These are phyloP conservation scores for Mnemiopsis leidyi DNA, from an alignment of 37 sponge, comb jelly and placozoan species.

Conservation along the genomic window DNA sequence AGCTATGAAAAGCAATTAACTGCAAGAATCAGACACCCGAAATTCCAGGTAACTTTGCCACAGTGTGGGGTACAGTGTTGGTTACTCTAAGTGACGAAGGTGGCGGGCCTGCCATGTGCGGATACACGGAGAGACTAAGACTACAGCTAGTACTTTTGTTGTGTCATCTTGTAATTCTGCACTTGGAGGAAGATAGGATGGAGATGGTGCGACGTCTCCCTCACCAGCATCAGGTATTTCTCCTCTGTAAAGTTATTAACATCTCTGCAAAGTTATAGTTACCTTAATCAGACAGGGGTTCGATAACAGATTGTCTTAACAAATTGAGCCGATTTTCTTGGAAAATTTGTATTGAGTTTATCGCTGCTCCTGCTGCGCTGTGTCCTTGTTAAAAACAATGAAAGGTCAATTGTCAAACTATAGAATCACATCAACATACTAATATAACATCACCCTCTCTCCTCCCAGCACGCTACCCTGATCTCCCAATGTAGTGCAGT, in stretches of 20 bases:
- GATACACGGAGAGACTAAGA: conserved; percentile 60
- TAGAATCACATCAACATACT: too few relatives aligned
- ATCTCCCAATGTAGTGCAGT: background rate
- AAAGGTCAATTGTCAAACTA: too few relatives aligned
- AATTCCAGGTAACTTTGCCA: background rate
- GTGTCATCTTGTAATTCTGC: conserved; percentile 4
- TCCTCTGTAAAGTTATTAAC: background rate
- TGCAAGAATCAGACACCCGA: too few relatives aligned
- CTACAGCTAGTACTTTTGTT: conserved; percentile 16
- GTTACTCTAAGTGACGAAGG: conserved; percentile 27
- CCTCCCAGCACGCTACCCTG: background rate
- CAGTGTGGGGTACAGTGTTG: conserved; percentile 47
- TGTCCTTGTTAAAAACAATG: too few relatives aligned
- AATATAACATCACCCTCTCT: background rate
- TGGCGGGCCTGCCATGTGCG: background rate
- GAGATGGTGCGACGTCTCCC: background rate
- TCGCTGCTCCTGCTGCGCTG: too few relatives aligned
- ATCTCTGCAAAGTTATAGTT: too few relatives aligned
- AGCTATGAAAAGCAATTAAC: too few relatives aligned
- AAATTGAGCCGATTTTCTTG: too few relatives aligned
- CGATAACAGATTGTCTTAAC: too few relatives aligned
- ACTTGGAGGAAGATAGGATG: background rate
- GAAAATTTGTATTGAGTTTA: too few relatives aligned
- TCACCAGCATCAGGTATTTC: background rate
- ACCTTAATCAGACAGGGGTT: too few relatives aligned